These are phyloP conservation scores for Pangasianodon hypophthalmus DNA, from an alignment of 2,113 vertebrate species.

Conservation along the genomic window DNA sequence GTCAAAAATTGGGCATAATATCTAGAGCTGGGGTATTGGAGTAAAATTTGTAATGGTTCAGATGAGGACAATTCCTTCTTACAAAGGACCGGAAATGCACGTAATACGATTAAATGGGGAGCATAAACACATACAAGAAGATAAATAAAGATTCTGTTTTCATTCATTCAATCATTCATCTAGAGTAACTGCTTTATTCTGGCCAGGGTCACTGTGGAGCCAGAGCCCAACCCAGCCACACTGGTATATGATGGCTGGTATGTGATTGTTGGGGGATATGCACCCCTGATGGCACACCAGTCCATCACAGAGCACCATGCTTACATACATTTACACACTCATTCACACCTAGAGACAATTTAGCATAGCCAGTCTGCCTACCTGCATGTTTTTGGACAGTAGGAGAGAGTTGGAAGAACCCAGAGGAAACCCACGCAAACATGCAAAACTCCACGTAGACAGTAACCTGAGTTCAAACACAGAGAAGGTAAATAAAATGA, in stretches of 20 bases:
- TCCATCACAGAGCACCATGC: neutral
- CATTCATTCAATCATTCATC: neutral
- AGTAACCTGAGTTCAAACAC: neutral
- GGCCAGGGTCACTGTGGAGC: neutral
- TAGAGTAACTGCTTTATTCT: neutral
- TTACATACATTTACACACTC: neutral
- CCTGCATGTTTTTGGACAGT: neutral
- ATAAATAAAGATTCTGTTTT: neutral
- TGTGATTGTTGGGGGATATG: neutral
- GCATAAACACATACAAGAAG: neutral
- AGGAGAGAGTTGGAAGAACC: neutral
- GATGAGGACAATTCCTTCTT: neutral
- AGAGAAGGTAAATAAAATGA: neutral
- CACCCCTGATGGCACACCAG: no score
- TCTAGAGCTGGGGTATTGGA: neutral
- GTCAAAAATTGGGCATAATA: no score
- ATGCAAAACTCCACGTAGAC: neutral
- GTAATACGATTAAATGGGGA: neutral
- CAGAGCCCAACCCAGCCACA: neutral
- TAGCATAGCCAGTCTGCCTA: neutral
- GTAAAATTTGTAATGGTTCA: neutral
- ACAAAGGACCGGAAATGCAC: neutral
- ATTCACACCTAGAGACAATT: neutral
- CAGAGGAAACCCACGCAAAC: neutral
- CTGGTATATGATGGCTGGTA: neutral